A percentile compares a stretch with the other conserved stretches of the same genome.
phyloP scores from a whole-genome alignment of 2,888 invertebrate genomes.

The Griposia aprilina region DNA sequence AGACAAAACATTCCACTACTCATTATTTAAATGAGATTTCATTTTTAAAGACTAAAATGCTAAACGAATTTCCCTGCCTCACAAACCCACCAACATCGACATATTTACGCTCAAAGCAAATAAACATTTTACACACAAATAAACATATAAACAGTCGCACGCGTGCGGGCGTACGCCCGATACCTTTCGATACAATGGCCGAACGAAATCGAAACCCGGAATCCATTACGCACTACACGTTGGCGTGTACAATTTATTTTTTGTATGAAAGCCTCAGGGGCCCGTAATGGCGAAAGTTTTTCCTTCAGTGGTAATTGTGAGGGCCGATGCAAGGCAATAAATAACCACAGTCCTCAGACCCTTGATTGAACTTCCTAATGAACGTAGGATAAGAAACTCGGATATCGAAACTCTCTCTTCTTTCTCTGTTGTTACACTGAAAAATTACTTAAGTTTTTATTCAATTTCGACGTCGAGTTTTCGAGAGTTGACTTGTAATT shows the following conservation, averaged over 20 bases:
- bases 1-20: neutral
- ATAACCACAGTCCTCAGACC: constrained; percentile 87
- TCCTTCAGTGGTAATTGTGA: constrained; percentile 88
- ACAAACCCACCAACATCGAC: constrained; percentile 35
- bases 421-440: constrained; percentile 71
- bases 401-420: constrained; percentile 77
- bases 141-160: constrained; percentile 68
- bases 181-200: constrained; percentile 73
- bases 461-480: constrained; percentile 63
- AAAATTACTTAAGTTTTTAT: constrained; percentile 85
- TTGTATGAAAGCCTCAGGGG: constrained; percentile 86
- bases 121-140: constrained; percentile 72
- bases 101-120: constrained; percentile 58
- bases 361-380: constrained; percentile 91
- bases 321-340: constrained; percentile 89
- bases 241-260: constrained; percentile 86
- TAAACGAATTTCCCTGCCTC: constrained; percentile 32
- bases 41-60: constrained; percentile 20
- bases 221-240: constrained; percentile 86
- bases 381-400: constrained; percentile 89
- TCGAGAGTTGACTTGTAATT: constrained; percentile 51
- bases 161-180: constrained; percentile 55
- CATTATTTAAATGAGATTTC: constrained; percentile 8
- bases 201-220: constrained; percentile 82
- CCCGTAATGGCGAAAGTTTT: constrained; percentile 89